These are phyloP conservation scores for Microchirus variegatus DNA, from an alignment of 2,797 vertebrate species.

Conservation along the genomic window DNA sequence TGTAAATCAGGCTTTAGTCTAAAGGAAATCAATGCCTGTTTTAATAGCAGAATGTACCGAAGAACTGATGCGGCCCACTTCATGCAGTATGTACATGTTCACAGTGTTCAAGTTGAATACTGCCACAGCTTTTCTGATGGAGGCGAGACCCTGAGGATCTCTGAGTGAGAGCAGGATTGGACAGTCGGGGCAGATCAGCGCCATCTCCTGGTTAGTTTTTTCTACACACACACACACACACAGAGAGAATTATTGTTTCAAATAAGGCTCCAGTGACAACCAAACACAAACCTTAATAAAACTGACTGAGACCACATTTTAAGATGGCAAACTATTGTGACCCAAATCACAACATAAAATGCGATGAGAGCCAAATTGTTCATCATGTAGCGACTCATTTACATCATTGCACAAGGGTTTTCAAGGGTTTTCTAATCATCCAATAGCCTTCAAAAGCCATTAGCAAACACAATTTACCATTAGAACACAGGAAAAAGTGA, in stretches of 20 bases:
- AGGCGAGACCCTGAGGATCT: fast-evolving
- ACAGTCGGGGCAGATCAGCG: constrained; percentile 12
- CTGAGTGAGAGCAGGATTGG: neutral
- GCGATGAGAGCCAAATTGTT: too few species aligned
- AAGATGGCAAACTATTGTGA: too few species aligned
- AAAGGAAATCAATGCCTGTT: neutral
- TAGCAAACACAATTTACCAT: too few species aligned
- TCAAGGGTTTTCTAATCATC: too few species aligned
- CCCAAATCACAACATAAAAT: too few species aligned
- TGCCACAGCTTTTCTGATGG: neutral
- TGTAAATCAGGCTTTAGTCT: neutral
- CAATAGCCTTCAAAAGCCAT: too few species aligned
- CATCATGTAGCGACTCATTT: too few species aligned
- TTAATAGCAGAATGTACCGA: too few species aligned
- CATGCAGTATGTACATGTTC: constrained; percentile 21
- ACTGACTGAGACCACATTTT: too few species aligned
- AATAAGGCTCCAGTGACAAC: neutral
- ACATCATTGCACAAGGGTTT: too few species aligned
- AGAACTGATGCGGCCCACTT: constrained; percentile 3
- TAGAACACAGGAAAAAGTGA: too few species aligned
- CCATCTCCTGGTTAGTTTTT: fast-evolving
- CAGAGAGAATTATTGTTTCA: neutral
- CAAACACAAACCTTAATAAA: too few species aligned
- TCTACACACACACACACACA: constrained; percentile 1
- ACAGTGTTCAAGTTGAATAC: constrained; percentile 14